These are phyloP conservation scores for Urocyon cinereoargenteus DNA, from an alignment of 2,797 vertebrate species.

Conservation along the genomic window DNA sequence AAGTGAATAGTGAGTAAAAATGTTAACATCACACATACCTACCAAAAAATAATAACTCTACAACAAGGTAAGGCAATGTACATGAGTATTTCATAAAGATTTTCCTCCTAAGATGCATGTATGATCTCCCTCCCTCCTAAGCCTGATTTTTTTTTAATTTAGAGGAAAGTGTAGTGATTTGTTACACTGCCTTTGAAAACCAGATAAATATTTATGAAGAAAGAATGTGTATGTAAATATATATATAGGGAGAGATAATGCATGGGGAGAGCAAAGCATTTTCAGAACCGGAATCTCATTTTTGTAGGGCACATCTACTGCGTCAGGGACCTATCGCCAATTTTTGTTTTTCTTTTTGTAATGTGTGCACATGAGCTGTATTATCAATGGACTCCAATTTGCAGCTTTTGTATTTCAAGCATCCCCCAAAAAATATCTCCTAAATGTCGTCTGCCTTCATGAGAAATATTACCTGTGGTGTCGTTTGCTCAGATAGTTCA, in stretches of 20 bases:
- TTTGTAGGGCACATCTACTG: not conserved
- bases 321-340: not conserved
- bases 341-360: not conserved
- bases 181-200: constrained; percentile 55
- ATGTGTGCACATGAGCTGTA: not conserved
- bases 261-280: not conserved
- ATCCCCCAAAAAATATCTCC: not conserved
- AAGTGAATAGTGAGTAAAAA: constrained; percentile 60
- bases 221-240: not conserved
- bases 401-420: constrained; percentile 10
- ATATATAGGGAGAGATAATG: not conserved
- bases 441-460: not conserved
- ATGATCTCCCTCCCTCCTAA: constrained; percentile 21
- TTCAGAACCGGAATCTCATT: not conserved
- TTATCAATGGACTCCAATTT: constrained; percentile 67
- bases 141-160: constrained; percentile 66
- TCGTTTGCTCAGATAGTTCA: not conserved
- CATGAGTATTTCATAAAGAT: constrained; percentile 66
- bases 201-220: constrained; percentile 71
- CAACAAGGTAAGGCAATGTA: constrained; percentile 59
- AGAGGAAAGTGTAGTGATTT: constrained; percentile 55
- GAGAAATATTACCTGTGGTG: not conserved
- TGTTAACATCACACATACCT: constrained; percentile 62
- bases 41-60: constrained; percentile 64
- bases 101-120: constrained; percentile 59